A percentile compares a stretch with the other conserved stretches of the same genome.
These are phyloP conservation scores for Ctenicera cuprea DNA, from an alignment of 2,888 invertebrate species.

Conservation along the genomic window DNA sequence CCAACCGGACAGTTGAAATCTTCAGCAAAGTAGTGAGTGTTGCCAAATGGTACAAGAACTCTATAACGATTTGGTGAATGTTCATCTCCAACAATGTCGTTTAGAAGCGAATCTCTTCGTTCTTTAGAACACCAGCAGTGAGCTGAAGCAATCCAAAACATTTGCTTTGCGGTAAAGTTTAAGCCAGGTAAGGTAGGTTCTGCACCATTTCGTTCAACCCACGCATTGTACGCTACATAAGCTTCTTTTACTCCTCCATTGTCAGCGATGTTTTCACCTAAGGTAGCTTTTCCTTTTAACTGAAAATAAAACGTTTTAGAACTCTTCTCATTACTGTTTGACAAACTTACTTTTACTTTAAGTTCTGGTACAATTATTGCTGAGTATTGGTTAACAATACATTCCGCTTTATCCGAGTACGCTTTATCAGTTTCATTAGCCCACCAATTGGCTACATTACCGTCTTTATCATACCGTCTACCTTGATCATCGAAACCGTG, in stretches of 20 bases:
- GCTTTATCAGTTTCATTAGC: slow-evolving; percentile 13
- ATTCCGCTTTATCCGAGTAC: slow-evolving; percentile 80
- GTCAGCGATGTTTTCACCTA: slow-evolving; percentile 41
- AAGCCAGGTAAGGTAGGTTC: slow-evolving; percentile 47
- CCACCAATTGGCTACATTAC: slow-evolving; percentile 39
- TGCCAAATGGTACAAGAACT: slow-evolving; percentile 75
- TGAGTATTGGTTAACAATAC: slow-evolving; percentile 95
- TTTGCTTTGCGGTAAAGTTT: slow-evolving; percentile 65
- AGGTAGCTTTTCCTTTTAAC: slow-evolving; percentile 35
- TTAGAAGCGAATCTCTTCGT: slow-evolving; percentile 34
- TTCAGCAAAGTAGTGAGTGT: slow-evolving; percentile 74
- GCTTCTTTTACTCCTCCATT: slow-evolving; percentile 24
- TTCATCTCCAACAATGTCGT: slow-evolving; percentile 52
- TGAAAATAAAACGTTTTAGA: slow-evolving; percentile 16
- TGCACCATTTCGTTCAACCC: slow-evolving; percentile 30
- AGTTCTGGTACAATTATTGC: slow-evolving; percentile 90
- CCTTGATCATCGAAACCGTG: slow-evolving; percentile 41
- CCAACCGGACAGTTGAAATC: slow-evolving; percentile 75
- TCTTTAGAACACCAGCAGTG: slow-evolving; percentile 80
- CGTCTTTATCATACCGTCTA: slow-evolving; percentile 33
- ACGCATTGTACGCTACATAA: slow-evolving; percentile 74
- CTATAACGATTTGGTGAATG: slow-evolving; percentile 70
- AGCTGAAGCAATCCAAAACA: slow-evolving; percentile 78
- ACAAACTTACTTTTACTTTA: slow-evolving; percentile 74
- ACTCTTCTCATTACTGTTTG: too few relatives aligned